Base-by-base conservation (phyloP, 2,888 invertebrate genomes). In the Hydrotaea cyrtoneurina region DNA sequence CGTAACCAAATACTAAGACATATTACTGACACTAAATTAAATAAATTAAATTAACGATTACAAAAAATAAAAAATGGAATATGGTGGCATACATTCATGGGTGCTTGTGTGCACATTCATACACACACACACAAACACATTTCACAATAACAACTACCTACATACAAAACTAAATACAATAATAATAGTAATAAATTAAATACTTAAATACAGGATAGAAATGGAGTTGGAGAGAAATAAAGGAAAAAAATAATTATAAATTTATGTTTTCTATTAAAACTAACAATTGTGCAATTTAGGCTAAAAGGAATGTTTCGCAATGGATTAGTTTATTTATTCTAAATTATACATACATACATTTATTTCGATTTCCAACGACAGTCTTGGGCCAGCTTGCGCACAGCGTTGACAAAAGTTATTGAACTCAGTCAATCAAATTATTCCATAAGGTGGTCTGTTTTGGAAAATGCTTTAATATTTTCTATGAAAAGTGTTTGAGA, bases 1-100 rank as follows among this genome's bases (percentile, higher is more conserved):
- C n/a, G n/a, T n/a, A n/a, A n/a, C n/a, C n/a, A n/a, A n/a, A 69
- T 5, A 53, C 59, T 59, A 31, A 53, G 55, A 75, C 78, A 78
- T 39, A 78, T 80, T 69, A 62, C n/a, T n/a, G 69, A 76, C 17
- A 46, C 62, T 74, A 77, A 78, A 78, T 74, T 80, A 55, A 71
- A 83, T 83, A 78, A 84, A 84, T 80, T 80, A 78, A 71, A 64
- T 74, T 64, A 84, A 80, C 64, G 64, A 78, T 50, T n/a, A n/a
- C n/a, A 71, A 74, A 72, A 72, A 72, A 62, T 62, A 77, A 53
- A 77, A 53, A 2, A 23, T 57, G 21, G 57, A 21, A 19, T 57
- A 57, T 57, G 57, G 19, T 57, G 19, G 19, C 2, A 57, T 13
- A 57, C 57, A 21, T 10, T 31, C 31, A 31, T 31, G 7, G 2